Base-by-base conservation (phyloP, 2,888 invertebrate species). In the Callyntrura sp. region DNA sequence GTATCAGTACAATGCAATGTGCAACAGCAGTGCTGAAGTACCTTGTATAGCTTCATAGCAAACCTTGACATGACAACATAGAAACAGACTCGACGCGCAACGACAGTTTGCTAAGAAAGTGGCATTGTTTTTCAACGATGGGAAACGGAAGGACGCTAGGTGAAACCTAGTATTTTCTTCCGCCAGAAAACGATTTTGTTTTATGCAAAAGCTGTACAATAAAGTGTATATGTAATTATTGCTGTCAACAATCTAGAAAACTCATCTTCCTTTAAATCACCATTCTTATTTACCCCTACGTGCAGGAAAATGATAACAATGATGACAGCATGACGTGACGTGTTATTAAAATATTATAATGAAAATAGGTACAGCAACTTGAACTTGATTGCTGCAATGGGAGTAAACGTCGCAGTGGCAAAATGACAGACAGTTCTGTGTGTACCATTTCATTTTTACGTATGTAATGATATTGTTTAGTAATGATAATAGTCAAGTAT, bases 161-260 rank as follows among this genome's bases (percentile, higher is more conserved):
- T 79, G 89, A 89, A 89, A 89, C 89, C 78, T 68, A 84, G 35
- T 55, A 89, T 55, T 89, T 84, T 89, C 89, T 89, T 89, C 76
- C 88, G 68, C 68, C 87, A 87, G 48, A 48, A 60, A 43, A 17
- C 43, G n/a, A 48, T 6, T 48, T 51, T 25, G 14, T 25, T 35
- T 84, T 70, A 70, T 70, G 70, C 68, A 70, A 70, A n/a, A 70
- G 14, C 68, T 70, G n/a, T 8, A 48, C n/a, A n/a, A n/a, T n/a
- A n/a, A n/a, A n/a, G n/a, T n/a, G n/a, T n/a, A n/a, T n/a, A 25
- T 48, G 78, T 25, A 55, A 78, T 78, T 55, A n/a, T n/a, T n/a
- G n/a, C n/a, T n/a, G 23, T 11, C 0, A 51, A 3, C 57, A 87
- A 87, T 81, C 65, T 87, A 81, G 48, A 88, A 88, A 88, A 88